Base-by-base conservation (phyloP, 2,113 vertebrate species). In the Steatornis caripensis region DNA sequence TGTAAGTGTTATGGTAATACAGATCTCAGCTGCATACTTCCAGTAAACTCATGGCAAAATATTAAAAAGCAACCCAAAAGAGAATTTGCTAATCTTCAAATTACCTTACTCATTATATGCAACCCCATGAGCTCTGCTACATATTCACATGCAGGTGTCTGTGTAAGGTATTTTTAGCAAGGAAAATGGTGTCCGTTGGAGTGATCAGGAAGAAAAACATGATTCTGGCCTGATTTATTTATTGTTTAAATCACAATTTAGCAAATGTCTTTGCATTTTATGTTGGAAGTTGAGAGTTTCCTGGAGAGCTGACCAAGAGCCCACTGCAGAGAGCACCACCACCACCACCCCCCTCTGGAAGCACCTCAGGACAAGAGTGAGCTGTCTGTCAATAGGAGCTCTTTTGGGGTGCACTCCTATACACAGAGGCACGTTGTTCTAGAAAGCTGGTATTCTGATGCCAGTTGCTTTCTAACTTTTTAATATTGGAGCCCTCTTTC, bases 11-110 rank as follows among this genome's bases (percentile, higher is more conserved):
- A 82, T 81, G 21, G 26, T 69, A 85, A 84, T 90, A 75, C 12
- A 81, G 65, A 58, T 82, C 77, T 93, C 92, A 91, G 87, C 86
- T 95, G 81, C 45, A 69, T 29, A 57, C n/a, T 91, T 95, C 72
- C 85, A 94, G 66, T 95, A 95, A 94, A 90, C 13, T 69, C 57
- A 83, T 54, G 53, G 81, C 0, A 0, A 91, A 95, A 82, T 82
- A 91, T 87, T 84, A 95, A 90, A 91, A 94, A 64, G 5, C 17
- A 81, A 26, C 19, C 58, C 87, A 37, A 92, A 95, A 84, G 72
- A 90, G 49, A 45, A 95, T 91, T 57, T 62, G 39, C 8, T 87
- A 91, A 84, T 89, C 57, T 87, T 87, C 34, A 72, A 90, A 65
- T 89, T 95, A 89, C 69, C 29, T 77, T 77, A n/a, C 43, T 94